Conservation (phyloP, 2,888 invertebrate genomes). For the Conomelus anceps region DNA sequence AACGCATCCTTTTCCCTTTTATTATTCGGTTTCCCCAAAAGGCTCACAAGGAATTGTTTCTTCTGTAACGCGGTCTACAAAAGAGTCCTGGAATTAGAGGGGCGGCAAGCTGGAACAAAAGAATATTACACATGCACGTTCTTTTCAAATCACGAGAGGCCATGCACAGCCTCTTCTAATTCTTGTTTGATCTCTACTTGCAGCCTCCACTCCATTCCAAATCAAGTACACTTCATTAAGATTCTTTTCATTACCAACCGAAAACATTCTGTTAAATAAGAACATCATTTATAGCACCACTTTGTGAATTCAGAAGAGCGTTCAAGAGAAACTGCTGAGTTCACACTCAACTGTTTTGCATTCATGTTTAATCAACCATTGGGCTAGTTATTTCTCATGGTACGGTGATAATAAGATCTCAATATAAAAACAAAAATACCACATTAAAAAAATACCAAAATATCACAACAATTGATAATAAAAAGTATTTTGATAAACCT, state of each 20-base stretch:
- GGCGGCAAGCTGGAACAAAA: not conserved
- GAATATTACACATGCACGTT: not conserved
- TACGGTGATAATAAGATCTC: not conserved
- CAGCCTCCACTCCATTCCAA: not conserved
- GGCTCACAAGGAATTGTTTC: not conserved
- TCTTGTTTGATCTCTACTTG: not conserved
- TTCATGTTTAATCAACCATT: too few relatives aligned
- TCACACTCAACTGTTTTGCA: not conserved
- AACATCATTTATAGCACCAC: not conserved
- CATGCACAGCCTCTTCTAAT: not conserved
- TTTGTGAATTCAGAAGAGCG: not conserved
- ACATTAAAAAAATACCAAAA: too few relatives aligned
- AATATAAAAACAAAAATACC: not conserved
- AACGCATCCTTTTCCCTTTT: not conserved
- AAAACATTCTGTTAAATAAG: not conserved
- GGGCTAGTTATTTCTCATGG: not conserved
- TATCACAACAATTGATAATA: too few relatives aligned
- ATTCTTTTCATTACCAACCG: not conserved
- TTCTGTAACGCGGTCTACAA: not conserved
- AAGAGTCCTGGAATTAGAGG: not conserved
- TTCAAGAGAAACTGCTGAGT: not conserved
- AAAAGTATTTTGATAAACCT: too few relatives aligned
- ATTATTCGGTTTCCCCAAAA: not conserved
- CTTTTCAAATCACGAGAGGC: not conserved
- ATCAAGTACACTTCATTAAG: not conserved